Base-by-base conservation (phyloP, 2,797 vertebrate genomes). In the Catharus ustulatus region DNA sequence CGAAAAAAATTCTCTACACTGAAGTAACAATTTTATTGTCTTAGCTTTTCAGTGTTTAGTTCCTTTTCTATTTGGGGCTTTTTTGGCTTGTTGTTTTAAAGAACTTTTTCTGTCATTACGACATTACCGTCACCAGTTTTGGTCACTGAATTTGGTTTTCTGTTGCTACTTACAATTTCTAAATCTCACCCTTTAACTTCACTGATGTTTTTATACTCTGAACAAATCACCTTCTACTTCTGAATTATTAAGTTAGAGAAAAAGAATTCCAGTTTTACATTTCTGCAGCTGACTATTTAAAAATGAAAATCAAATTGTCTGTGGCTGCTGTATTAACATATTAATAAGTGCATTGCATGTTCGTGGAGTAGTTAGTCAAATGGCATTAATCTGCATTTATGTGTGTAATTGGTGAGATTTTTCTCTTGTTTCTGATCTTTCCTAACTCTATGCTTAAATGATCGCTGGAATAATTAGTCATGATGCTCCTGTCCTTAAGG, bases 311-410 rank as follows among this genome's bases (percentile, higher is more conserved):
- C 23, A 43, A 20, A 5, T 81, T 83, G 30, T 76, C 51, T 78
- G 18, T 63, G 61, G 15, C 66, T 81, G 5, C 54, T 95, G 76
- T 46, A 55, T 81, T 91, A 89, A 51, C 3, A 4, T 46, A 89
- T 78, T 80, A 92, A 51, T 89, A 80, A 83, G 75, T 89, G 20
- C 5, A 15, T 58, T 79, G 58, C 72, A 68, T 95, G 91, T 95
- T 93, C 61, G 87, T 78, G 7, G 46, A 10, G 29, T 58, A 81
- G 76, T 43, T 91, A 45, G 23, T 72, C 52, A 14, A 36, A 32
- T 43, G 62, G 43, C 79, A 87, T 90, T 92, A 87, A 89, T 89
- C 78, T 94, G 76, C 80, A 81, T 95, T 93, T 90, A 66, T 73
- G 51, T 69, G 36, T 90, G 42, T 87, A 72, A 68, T 85, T 62